These are phyloP conservation scores for Drosophila histrio DNA, from an alignment of 2,888 invertebrate genomes.

Conservation along the genomic window DNA sequence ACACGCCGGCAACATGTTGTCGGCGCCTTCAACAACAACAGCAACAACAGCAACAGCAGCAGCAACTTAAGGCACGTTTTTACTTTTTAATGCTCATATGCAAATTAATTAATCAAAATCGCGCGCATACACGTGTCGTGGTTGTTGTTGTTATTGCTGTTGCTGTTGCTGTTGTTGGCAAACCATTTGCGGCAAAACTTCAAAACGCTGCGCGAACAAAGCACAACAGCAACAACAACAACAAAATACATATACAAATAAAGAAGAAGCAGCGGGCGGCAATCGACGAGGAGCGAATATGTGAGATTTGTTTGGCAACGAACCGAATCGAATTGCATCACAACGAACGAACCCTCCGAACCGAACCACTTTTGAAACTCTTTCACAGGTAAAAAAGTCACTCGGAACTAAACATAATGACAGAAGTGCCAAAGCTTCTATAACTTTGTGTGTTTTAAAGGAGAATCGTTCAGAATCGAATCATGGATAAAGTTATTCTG, in stretches of 20 bases:
- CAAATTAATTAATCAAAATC: conserved; percentile 80
- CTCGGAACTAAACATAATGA: no score
- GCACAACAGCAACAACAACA: conserved; percentile 14
- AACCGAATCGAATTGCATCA: conserved; percentile 48
- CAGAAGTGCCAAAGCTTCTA: background rate
- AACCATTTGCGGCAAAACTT: conserved; percentile 73
- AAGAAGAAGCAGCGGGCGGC: conserved; percentile 58
- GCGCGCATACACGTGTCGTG: conserved; percentile 60
- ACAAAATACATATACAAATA: conserved; percentile 11
- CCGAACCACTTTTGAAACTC: background rate
- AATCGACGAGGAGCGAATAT: conserved; percentile 33
- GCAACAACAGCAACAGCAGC: conserved; percentile 19
- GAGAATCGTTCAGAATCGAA: no score
- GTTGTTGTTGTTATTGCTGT: conserved; percentile 24
- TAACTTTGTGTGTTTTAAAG: no score
- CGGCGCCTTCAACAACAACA: conserved; percentile 30
- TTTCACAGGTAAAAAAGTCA: background rate
- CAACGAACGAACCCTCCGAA: background rate
- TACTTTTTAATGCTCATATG: conserved; percentile 62
- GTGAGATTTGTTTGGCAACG: conserved; percentile 48
- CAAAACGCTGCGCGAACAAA: conserved; percentile 61
- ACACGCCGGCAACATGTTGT: conserved; percentile 45
- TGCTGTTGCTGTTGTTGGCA: conserved; percentile 48
- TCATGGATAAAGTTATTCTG: no score
- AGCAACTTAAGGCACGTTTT: conserved; percentile 54